These are phyloP conservation scores for Deilephila elpenor DNA, from an alignment of 2,888 invertebrate species.

Conservation along the genomic window DNA sequence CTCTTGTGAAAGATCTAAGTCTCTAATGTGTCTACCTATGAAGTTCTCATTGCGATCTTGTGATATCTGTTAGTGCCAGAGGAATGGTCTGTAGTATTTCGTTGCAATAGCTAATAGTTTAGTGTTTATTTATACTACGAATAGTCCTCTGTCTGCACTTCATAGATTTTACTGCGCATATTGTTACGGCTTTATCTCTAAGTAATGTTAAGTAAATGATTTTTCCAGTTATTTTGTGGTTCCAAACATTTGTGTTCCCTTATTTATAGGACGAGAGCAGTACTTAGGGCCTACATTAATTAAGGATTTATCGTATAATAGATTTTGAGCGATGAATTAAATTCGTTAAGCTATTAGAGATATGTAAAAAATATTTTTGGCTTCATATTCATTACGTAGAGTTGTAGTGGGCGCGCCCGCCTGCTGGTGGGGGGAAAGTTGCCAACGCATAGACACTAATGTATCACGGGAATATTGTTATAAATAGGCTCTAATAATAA, in stretches of 20 bases:
- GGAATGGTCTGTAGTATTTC: slow-evolving; percentile 46
- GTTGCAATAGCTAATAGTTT: slow-evolving; percentile 50
- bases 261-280: slow-evolving; percentile 62
- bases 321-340: slow-evolving; percentile 60
- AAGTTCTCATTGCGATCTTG: slow-evolving; percentile 54
- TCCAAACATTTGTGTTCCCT: slow-evolving; percentile 58
- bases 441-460: slow-evolving; percentile 58
- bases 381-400: slow-evolving; percentile 68
- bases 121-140: slow-evolving; percentile 29
- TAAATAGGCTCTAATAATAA: slow-evolving; percentile 76
- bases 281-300: slow-evolving; percentile 76
- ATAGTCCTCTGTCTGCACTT: slow-evolving; percentile 38
- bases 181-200: slow-evolving; percentile 23
- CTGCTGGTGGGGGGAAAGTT: slow-evolving; percentile 43
- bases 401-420: slow-evolving; percentile 48
- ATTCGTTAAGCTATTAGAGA: slow-evolving; percentile 66
- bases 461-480: slow-evolving; percentile 50
- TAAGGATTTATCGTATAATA: slow-evolving; percentile 60
- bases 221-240: slow-evolving; percentile 56
- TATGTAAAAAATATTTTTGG: slow-evolving; percentile 73
- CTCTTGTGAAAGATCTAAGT: slow-evolving; percentile 45
- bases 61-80: slow-evolving; percentile 59
- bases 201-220: slow-evolving; percentile 46
- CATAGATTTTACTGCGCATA: slow-evolving; percentile 31
- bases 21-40: slow-evolving; percentile 19